phyloP scores from a whole-genome alignment of 2,888 invertebrate species.

The Ferrisia virgata region DNA sequence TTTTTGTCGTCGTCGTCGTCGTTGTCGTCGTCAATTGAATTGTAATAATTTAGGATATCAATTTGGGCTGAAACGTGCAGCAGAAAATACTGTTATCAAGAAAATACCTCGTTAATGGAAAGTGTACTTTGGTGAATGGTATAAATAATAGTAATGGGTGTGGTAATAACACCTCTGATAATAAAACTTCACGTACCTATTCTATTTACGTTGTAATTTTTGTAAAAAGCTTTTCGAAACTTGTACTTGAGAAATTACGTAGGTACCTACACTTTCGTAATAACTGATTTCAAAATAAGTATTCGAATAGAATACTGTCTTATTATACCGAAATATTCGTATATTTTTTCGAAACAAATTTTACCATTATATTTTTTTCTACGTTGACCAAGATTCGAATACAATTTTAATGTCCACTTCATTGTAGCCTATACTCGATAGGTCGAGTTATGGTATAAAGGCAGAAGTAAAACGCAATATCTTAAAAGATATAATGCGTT shows the following conservation, averaged over 20 bases:
- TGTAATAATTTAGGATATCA: background rate
- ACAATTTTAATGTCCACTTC: background rate
- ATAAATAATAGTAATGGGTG: slow-evolving; percentile 5
- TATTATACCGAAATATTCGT: background rate
- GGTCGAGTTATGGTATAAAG: background rate
- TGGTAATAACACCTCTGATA: background rate
- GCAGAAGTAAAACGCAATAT: background rate
- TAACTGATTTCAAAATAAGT: background rate
- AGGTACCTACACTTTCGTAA: background rate
- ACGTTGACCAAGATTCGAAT: background rate
- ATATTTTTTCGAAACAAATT: no score
- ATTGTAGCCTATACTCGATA: background rate
- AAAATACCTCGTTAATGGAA: background rate
- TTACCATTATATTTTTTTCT: no score
- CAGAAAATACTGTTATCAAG: background rate
- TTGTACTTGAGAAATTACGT: background rate
- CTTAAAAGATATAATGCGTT: background rate
- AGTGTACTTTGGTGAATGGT: background rate
- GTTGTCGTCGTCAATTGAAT: background rate
- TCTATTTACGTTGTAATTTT: background rate
- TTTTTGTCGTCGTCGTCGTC: no score
- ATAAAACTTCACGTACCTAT: slow-evolving; percentile 4
- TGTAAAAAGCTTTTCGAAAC: background rate
- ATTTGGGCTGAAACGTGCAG: background rate
- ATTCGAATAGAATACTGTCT: no score